A percentile compares a stretch with the other conserved stretches of the same genome.
Evolutionary conservation across 2,888 invertebrate species (phyloP).

Genomic region (Tridacna gigas): DNA sequence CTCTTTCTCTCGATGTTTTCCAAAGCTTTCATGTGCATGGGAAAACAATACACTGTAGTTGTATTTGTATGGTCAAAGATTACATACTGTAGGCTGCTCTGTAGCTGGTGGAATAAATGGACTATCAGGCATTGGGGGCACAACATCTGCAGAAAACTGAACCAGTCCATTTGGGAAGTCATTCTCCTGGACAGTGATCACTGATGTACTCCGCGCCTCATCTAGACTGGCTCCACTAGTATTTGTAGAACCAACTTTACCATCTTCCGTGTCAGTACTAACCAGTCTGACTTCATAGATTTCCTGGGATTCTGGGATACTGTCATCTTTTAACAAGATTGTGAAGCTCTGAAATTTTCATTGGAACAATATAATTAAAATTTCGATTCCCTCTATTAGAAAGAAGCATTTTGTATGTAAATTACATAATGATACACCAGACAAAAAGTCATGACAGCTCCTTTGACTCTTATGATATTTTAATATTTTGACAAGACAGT

Average conservation of each 20-base stretch:
- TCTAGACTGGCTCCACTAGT: conserved; percentile 83
- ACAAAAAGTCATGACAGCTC: no score
- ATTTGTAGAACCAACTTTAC: conserved; percentile 78
- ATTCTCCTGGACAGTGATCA: conserved; percentile 76
- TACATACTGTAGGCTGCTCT: conserved; percentile 67
- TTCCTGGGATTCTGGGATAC: conserved; percentile 79
- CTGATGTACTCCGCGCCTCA: conserved; percentile 51
- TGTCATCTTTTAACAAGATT: conserved; percentile 76
- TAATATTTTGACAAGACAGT: no score
- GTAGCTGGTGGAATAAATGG: conserved; percentile 72
- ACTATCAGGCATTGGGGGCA: conserved; percentile 68
- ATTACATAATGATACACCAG: no score
- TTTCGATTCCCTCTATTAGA: no score
- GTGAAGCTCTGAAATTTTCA: conserved; percentile 71
- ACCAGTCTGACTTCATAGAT: conserved; percentile 75
- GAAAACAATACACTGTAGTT: no score
- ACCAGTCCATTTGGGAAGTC: conserved; percentile 82
- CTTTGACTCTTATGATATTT: no score
- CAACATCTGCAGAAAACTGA: conserved; percentile 76
- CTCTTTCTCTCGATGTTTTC: no score
- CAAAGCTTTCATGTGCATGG: no score
- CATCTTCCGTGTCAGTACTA: conserved; percentile 74
- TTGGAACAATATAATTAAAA: neutral
- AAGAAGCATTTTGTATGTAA: no score
- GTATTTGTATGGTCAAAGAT: neutral